Percentiles rank a stretch among this genome's conserved stretches.
Conservation (phyloP, 2,888 invertebrate species). For the Dendrolimus houi region DNA sequence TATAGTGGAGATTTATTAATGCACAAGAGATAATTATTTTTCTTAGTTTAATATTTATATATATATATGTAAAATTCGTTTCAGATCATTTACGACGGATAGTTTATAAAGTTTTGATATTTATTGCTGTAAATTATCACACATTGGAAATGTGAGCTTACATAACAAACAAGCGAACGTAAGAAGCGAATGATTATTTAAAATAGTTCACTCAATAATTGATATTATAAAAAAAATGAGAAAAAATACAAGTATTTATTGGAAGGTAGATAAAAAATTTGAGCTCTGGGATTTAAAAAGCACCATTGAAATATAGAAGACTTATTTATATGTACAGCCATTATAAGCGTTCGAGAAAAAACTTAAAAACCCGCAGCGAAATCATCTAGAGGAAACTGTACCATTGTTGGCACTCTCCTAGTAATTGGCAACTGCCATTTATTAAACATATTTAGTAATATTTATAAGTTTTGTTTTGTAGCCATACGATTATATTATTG, state of each 20-base stretch:
- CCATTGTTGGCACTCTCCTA: too few species aligned
- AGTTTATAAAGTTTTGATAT: background rate
- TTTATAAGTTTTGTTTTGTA: too few species aligned
- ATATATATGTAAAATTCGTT: background rate
- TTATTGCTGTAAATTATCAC: background rate
- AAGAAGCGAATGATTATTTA: too few species aligned
- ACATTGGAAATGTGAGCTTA: background rate
- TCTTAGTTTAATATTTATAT: background rate
- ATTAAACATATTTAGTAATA: too few species aligned
- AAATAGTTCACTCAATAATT: background rate
- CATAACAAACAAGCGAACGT: background rate
- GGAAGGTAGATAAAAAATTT: constrained; percentile 26
- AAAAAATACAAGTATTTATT: background rate
- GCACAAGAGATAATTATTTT: background rate
- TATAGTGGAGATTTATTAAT: background rate
- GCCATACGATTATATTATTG: too few species aligned
- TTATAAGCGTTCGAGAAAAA: constrained; percentile 12
- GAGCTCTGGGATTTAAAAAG: constrained; percentile 32
- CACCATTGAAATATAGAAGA: constrained; percentile 36
- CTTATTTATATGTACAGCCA: constrained; percentile 16
- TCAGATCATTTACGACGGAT: background rate
- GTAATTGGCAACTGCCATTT: too few species aligned
- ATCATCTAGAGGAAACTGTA: background rate
- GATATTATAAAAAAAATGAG: background rate
- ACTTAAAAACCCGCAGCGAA: background rate